Evolutionary conservation across 2,113 vertebrate species (phyloP).

Genomic region (Hiodon alosoides): DNA sequence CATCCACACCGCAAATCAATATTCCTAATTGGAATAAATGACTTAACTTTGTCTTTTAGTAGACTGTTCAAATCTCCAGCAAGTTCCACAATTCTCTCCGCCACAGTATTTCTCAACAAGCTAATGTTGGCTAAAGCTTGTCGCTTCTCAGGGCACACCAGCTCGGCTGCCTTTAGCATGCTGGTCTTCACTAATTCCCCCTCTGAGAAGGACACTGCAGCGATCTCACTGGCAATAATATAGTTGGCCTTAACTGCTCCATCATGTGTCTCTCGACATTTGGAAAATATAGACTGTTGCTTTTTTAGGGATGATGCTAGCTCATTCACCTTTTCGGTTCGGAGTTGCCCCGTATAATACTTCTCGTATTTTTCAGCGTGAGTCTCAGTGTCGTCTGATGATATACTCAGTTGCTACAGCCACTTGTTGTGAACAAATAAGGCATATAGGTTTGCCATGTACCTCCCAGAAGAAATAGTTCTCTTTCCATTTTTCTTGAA

Average conservation of each 20-base stretch:
- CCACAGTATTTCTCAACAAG: slow-evolving; percentile 7
- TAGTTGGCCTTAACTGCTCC: slow-evolving; percentile 25
- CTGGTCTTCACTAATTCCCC: slow-evolving; percentile 18
- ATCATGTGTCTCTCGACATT: slow-evolving; percentile 15
- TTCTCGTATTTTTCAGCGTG: slow-evolving; percentile 19
- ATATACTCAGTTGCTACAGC: slow-evolving; percentile 20
- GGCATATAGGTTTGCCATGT: slow-evolving; percentile 12
- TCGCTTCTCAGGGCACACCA: slow-evolving; percentile 15
- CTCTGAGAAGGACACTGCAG: slow-evolving; percentile 31
- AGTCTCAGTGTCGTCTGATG: slow-evolving; percentile 18
- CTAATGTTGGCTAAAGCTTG: slow-evolving; percentile 12
- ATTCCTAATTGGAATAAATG: slow-evolving; percentile 8
- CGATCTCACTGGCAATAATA: slow-evolving; percentile 36
- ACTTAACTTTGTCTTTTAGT: slow-evolving; percentile 3
- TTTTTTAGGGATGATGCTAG: slow-evolving; percentile 4
- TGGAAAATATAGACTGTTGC: slow-evolving; percentile 8
- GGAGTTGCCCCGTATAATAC: not conserved
- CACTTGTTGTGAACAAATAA: slow-evolving; percentile 18
- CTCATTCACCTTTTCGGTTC: slow-evolving; percentile 11
- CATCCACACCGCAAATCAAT: slow-evolving; percentile 64
- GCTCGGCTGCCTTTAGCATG: slow-evolving; percentile 38
- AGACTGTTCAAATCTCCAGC: slow-evolving; percentile 1
- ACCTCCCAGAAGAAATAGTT: slow-evolving; percentile 9
- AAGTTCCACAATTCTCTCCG: slow-evolving; percentile 9
- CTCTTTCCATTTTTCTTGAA: slow-evolving; percentile 6